Base-by-base conservation (phyloP, 2,888 invertebrate species). In the Carabus problematicus region DNA sequence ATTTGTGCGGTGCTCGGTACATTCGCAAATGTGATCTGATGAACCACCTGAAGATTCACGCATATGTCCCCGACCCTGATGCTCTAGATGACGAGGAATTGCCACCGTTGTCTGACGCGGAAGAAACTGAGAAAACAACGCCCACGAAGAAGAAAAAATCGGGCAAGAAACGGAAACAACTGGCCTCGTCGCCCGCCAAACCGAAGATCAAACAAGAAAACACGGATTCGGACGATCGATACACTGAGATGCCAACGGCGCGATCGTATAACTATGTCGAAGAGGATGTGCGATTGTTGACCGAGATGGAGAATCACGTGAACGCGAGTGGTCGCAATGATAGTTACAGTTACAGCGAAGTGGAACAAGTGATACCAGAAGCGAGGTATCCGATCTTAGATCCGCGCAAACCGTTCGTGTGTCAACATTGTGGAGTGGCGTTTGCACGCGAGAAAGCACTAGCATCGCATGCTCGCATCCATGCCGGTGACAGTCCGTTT, bases 381-480 rank as follows among this genome's bases (percentile, higher is more conserved):
- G 72, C 79, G 0, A 77, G 84, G 4, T 89, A 84, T 80, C 88
- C 88, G 0, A 81, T 88, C 11, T 85, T 86, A 0, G 92, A 92
- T 81, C 89, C 91, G 0, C 84, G 88, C 45, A 89, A 91, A 70
- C 93, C 93, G 0, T 93, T 93, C 76, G 93, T 93, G 0, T 94
- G 94, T 74, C 90, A 90, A 73, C 87, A 88, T 73, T 91, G 91
- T 76, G 92, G 85, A 0, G 86, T 93, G 66, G 90, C 90, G 4
- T 92, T 93, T 81, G 93, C 93, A 0, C 84, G 93, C 61, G 92
- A 93, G 77, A 94, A 93, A 77, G 93, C 93, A 0, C 81, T 93
- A 19, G 88, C 90, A 64, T 92, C 93, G 0, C 93, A 94, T 77
- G 84, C 90, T 0, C 81, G 92, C 82, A 85, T 92, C 42, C 93